Base-by-base conservation (phyloP, 2,113 vertebrate species). In the Sitta europaea region DNA sequence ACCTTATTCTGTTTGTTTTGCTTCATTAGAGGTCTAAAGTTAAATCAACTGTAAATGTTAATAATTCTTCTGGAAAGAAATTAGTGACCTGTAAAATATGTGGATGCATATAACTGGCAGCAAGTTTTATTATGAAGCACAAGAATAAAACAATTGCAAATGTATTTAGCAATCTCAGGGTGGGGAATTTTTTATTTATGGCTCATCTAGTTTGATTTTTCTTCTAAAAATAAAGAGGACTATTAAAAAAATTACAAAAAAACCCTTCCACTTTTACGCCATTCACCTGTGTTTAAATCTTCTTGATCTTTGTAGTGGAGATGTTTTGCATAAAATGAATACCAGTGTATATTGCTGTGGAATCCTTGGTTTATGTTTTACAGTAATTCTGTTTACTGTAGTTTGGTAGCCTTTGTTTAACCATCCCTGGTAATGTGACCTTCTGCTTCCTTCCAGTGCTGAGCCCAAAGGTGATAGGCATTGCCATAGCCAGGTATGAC, bases 401-500 rank as follows among this genome's bases (percentile, higher is more conserved):
- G 18, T 35, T 25, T 33, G 36, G 11, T 40, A 75, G 13, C 6
- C 13, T 66, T 33, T 12, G 22, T 6, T 47, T 58, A 29, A n/a
- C 7, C 35, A 43, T 9, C 28, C 8, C 4, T 74, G 17, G 16
- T 45, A 36, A 22, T 48, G 1, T 35, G 68, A 12, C 76, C 1
- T 8, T 80, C 9, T 92, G 5, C 94, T 83, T 95, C 80, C 47
- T 94, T 75, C 7, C 97, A 99, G 99, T 99, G 96, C 95, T 99
- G 13, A 98, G 98, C 45, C 99, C 99, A 0, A 99, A 99, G 96
- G 99, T 99, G 96, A 98, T 99, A 8, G 99, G 99, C 22, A 98
- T 99, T 68, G 99, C 99, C 42, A 98, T 99, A 8, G 99, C 99
- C 7, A 98, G 99, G 29, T 99, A 99, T 42, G 99, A 99, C 97